A percentile compares a stretch with the other conserved stretches of the same genome.
Conservation (phyloP, 2,113 vertebrate genomes). For the Pagrus major region DNA sequence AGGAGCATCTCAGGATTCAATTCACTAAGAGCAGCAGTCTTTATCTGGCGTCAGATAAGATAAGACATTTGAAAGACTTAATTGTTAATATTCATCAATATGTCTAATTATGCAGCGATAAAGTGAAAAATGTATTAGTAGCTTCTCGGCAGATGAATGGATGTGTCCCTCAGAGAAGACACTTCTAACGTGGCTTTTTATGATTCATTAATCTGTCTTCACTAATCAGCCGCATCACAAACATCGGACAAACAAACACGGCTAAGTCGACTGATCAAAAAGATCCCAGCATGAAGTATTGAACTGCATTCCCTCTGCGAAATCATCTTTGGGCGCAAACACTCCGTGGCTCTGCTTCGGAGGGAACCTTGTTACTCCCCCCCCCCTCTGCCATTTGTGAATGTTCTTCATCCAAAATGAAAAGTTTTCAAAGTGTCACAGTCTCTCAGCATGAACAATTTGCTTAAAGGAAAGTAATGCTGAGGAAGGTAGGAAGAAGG, state of each 20-base stretch:
- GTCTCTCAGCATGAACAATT: slow-evolving; percentile 25
- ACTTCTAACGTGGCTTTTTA: slow-evolving; percentile 73
- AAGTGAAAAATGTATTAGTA: slow-evolving; percentile 75
- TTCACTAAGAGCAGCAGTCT: slow-evolving; percentile 63
- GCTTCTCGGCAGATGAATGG: slow-evolving; percentile 52
- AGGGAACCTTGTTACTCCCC: slow-evolving; percentile 6
- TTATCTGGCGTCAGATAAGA: slow-evolving; percentile 82
- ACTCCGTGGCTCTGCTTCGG: slow-evolving; percentile 33
- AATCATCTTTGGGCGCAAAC: slow-evolving; percentile 47
- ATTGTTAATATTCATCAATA: slow-evolving; percentile 85
- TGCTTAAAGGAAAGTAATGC: slow-evolving; percentile 8
- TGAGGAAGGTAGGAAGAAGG: not conserved
- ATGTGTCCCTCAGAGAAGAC: slow-evolving; percentile 63
- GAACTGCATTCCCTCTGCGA: slow-evolving; percentile 37
- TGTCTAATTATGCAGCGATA: slow-evolving; percentile 75
- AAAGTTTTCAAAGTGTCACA: slow-evolving; percentile 56
- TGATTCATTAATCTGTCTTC: slow-evolving; percentile 78
- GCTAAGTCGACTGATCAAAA: slow-evolving; percentile 69
- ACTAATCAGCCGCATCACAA: slow-evolving; percentile 68
- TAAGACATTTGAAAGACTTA: slow-evolving; percentile 76
- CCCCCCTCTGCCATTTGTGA: slow-evolving; percentile 30
- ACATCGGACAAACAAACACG: slow-evolving; percentile 77
- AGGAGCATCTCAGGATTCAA: slow-evolving; percentile 68
- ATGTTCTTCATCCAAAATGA: slow-evolving; percentile 63
- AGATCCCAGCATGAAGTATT: slow-evolving; percentile 53